Evolutionary conservation across 2,113 vertebrate genomes (phyloP).

Genomic region (Cervus canadensis): DNA sequence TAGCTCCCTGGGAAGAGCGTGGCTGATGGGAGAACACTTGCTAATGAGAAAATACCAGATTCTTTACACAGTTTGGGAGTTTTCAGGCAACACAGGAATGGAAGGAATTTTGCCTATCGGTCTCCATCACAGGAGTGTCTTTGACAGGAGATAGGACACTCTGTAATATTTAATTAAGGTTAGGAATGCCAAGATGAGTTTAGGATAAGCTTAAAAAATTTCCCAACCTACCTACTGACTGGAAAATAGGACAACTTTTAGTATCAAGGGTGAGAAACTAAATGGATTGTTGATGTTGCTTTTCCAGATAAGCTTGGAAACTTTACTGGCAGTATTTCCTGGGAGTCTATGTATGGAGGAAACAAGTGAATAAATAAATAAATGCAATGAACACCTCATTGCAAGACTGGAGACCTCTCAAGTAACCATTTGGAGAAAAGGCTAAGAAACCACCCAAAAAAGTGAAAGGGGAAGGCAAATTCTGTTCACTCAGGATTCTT

Average conservation of each 20-base stretch:
- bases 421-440: not conserved
- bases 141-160: not conserved
- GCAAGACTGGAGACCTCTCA: not conserved
- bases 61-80: not conserved
- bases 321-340: not conserved
- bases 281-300: not conserved
- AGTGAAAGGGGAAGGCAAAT: not conserved
- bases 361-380: not conserved
- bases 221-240: not conserved
- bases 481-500: not conserved
- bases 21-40: not conserved
- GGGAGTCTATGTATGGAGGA: not conserved
- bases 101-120: not conserved
- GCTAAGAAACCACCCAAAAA: not conserved
- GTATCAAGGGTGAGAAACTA: not conserved
- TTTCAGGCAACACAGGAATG: not conserved
- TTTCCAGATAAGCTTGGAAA: not conserved
- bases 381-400: not conserved
- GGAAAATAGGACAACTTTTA: not conserved
- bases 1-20: not conserved
- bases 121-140: not conserved
- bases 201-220: not conserved
- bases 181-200: not conserved
- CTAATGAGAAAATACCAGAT: slow-evolving; percentile 20
- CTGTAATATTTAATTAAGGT: not conserved